Conservation (phyloP, 2,888 invertebrate species). For the Clusia tigrina region DNA sequence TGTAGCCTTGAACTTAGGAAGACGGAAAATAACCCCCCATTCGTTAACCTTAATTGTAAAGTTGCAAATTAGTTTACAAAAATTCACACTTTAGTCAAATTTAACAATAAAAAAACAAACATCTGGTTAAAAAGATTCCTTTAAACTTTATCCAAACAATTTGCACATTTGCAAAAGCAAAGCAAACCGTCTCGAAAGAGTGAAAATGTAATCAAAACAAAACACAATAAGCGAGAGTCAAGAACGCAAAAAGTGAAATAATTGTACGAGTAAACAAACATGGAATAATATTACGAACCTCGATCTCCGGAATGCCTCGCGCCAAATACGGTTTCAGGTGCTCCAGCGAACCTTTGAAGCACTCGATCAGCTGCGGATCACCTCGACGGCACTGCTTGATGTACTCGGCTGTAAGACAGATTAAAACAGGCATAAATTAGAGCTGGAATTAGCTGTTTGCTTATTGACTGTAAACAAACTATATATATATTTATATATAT, state of each 20-base stretch:
- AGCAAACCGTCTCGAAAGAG: not conserved
- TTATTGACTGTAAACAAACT: no score
- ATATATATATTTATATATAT: no score
- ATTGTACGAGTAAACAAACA: not conserved
- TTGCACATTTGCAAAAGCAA: not conserved
- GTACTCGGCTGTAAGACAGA: slow-evolving; percentile 68
- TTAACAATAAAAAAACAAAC: no score
- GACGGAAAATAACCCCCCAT: no score
- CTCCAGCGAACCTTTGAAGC: slow-evolving; percentile 69
- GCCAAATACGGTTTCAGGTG: slow-evolving; percentile 70
- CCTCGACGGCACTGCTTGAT: slow-evolving; percentile 73
- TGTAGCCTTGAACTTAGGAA: no score
- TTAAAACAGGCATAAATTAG: slow-evolving; percentile 21
- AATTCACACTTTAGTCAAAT: not conserved
- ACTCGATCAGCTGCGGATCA: slow-evolving; percentile 70
- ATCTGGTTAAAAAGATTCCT: no score
- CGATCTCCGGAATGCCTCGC: slow-evolving; percentile 72
- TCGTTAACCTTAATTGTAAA: no score
- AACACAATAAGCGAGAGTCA: not conserved
- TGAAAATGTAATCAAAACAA: not conserved
- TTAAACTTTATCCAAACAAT: not conserved
- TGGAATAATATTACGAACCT: no score
- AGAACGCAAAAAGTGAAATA: not conserved
- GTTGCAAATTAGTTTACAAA: not conserved
- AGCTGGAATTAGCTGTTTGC: not conserved